phyloP scores from a whole-genome alignment of 2,888 invertebrate species.

The Cenopis cana region DNA sequence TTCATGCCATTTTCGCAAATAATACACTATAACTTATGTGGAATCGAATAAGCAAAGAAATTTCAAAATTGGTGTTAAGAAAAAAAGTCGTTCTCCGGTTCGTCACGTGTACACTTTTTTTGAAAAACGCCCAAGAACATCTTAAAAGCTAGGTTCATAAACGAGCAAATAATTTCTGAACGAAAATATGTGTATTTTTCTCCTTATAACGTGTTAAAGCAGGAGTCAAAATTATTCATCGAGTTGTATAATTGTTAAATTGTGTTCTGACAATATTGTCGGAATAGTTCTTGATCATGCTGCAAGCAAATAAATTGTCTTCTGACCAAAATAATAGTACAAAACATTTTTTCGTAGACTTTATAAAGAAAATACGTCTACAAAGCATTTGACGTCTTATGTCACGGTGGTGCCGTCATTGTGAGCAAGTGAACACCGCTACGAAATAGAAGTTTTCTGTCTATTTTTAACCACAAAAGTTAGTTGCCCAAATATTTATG shows the following conservation, averaged over 20 bases:
- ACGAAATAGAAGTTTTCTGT: constrained; percentile 53
- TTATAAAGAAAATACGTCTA: constrained; percentile 28
- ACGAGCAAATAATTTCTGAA: neutral
- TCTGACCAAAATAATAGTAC: neutral
- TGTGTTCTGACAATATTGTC: neutral
- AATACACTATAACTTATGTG: too few relatives aligned
- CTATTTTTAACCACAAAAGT: constrained; percentile 76
- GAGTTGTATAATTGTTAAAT: too few relatives aligned
- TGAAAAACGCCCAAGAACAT: too few relatives aligned
- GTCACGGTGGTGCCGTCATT: constrained; percentile 35
- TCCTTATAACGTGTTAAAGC: neutral
- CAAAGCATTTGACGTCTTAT: constrained; percentile 40
- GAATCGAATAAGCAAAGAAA: too few relatives aligned
- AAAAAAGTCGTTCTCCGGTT: too few relatives aligned
- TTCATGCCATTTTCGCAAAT: too few relatives aligned
- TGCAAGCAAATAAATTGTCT: neutral
- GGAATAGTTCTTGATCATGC: neutral
- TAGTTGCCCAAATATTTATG: constrained; percentile 77
- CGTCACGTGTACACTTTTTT: too few relatives aligned
- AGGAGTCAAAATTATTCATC: neutral
- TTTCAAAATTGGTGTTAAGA: too few relatives aligned
- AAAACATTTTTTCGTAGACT: neutral
- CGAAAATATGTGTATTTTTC: constrained; percentile 6
- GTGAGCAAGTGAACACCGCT: constrained; percentile 32
- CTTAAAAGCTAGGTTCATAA: neutral